A percentile compares a stretch with the other conserved stretches of the same genome.
phyloP scores from a whole-genome alignment of 1,140 invertebrate species.

The Dendroctonus valens region DNA sequence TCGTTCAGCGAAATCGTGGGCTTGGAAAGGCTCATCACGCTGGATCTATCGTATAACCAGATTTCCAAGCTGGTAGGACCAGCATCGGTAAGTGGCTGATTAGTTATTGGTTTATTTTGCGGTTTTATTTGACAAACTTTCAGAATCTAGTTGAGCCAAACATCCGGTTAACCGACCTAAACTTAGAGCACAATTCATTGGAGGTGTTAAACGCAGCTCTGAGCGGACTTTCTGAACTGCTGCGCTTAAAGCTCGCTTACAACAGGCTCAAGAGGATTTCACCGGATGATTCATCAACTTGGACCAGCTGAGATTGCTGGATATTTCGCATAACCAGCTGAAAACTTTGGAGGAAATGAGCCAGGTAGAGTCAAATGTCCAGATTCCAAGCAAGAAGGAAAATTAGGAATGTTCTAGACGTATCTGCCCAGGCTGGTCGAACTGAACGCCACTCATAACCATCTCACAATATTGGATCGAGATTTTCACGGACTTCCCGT shows the following conservation, averaged over 20 bases:
- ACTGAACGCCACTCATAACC: slow-evolving; percentile 72
- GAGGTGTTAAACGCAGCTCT: slow-evolving; percentile 68
- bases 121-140: slow-evolving; percentile 10
- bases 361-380: slow-evolving; percentile 58
- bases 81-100: slow-evolving; percentile 59
- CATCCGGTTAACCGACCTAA: slow-evolving; percentile 65
- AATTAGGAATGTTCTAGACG: slow-evolving; percentile 59
- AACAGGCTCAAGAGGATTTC: slow-evolving; percentile 70
- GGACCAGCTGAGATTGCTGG: slow-evolving; percentile 66
- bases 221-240: slow-evolving; percentile 68
- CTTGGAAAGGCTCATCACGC: slow-evolving; percentile 60
- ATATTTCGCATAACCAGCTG: slow-evolving; percentile 74
- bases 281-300: slow-evolving; percentile 72
- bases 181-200: slow-evolving; percentile 70
- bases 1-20: slow-evolving; percentile 74
- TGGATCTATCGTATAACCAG: slow-evolving; percentile 74
- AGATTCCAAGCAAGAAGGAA: neutral
- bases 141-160: slow-evolving; percentile 73
- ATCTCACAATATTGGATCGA: slow-evolving; percentile 65
- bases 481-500: slow-evolving; percentile 78
- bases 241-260: slow-evolving; percentile 69
- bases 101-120: too few species aligned
- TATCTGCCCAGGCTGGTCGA: slow-evolving; percentile 71
- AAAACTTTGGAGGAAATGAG: slow-evolving; percentile 74
- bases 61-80: slow-evolving; percentile 65